These are phyloP conservation scores for Papilio xuthus DNA, from an alignment of 1,140 invertebrate species.

Conservation along the genomic window DNA sequence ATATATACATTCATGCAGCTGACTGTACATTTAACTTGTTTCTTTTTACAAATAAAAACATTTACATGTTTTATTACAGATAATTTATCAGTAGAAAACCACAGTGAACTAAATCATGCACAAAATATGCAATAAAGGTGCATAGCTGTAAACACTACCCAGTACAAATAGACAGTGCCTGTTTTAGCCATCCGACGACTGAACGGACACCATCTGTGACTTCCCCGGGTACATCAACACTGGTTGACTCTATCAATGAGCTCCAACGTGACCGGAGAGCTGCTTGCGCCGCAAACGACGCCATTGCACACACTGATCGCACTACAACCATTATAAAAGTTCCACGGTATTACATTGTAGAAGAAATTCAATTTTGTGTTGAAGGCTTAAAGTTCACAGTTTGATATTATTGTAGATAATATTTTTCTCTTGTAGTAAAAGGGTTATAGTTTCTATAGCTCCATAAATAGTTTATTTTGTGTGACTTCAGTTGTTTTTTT, in stretches of 20 bases:
- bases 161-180: conserved; percentile 80
- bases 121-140: neutral
- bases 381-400: too few relatives aligned
- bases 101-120: neutral
- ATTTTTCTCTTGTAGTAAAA: too few relatives aligned
- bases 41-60: too few relatives aligned
- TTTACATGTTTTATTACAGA: too few relatives aligned
- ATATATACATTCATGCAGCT: too few relatives aligned
- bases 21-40: too few relatives aligned
- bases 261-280: conserved; percentile 85
- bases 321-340: conserved; percentile 65
- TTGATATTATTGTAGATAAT: neutral
- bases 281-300: conserved; percentile 85
- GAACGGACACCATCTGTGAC: conserved; percentile 85
- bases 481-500: neutral
- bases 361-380: neutral
- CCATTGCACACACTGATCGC: conserved; percentile 77
- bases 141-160: conserved; percentile 2
- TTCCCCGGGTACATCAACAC: conserved; percentile 84
- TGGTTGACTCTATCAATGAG: conserved; percentile 85
- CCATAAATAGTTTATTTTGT: neutral
- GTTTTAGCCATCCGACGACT: conserved; percentile 89
- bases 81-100: too few relatives aligned
- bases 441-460: neutral
- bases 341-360: conserved; percentile 15